Conservation (phyloP, 2,888 invertebrate genomes). For the Rapana venosa region DNA sequence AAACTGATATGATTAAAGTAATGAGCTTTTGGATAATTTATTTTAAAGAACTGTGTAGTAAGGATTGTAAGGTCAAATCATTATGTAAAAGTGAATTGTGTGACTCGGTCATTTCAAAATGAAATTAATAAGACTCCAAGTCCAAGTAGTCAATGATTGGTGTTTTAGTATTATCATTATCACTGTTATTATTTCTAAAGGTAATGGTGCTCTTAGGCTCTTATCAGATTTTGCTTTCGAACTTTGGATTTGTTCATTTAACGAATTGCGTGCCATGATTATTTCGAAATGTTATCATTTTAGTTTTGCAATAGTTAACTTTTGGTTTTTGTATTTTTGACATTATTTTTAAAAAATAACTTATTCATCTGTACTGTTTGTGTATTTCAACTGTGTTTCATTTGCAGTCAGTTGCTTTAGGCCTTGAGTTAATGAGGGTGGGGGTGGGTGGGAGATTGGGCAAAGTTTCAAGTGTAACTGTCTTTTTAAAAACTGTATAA, state of each 20-base stretch:
- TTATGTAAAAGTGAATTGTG: neutral
- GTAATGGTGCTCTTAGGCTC: neutral
- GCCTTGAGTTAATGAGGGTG: neutral
- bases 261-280: slow-evolving; percentile 3
- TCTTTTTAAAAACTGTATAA: no score
- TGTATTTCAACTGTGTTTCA: neutral
- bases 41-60: neutral
- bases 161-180: neutral
- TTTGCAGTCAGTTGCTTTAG: neutral
- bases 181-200: neutral
- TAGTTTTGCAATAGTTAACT: neutral
- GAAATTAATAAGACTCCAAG: neutral
- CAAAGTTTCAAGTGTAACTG: no score
- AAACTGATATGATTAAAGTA: neutral
- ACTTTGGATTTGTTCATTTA: neutral
- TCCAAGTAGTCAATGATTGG: slow-evolving; percentile 16
- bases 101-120: neutral
- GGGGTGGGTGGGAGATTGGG: neutral
- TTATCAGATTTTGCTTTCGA: neutral
- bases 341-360: neutral
- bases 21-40: no score
- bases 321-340: neutral
- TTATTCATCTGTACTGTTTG: neutral
- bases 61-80: neutral
- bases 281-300: neutral